These are phyloP conservation scores for Phengaris arion DNA, from an alignment of 2,888 invertebrate genomes.

Conservation along the genomic window DNA sequence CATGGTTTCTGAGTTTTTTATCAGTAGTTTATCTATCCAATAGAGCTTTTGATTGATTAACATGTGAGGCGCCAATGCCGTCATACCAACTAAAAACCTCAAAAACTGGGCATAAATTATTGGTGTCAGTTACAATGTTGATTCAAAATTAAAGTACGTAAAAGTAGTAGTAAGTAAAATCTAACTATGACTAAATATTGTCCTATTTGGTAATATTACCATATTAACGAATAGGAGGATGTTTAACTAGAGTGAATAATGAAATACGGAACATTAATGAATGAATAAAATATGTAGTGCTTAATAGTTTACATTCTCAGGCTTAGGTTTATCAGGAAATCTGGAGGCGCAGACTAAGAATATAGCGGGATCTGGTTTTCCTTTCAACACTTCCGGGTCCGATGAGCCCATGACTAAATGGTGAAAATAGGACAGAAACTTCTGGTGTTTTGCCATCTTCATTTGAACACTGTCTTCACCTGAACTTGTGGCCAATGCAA, in stretches of 20 bases:
- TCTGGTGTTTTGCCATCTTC: conserved; percentile 83
- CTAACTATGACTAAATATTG: no score
- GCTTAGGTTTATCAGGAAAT: conserved; percentile 83
- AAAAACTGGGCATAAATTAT: no score
- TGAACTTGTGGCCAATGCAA: conserved; percentile 93
- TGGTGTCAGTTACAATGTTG: no score
- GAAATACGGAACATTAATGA: background rate
- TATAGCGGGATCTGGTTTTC: conserved; percentile 94
- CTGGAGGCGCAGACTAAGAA: conserved; percentile 88
- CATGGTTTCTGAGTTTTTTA: no score
- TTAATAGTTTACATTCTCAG: conserved; percentile 66
- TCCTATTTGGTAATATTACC: no score
- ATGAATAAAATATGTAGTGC: background rate
- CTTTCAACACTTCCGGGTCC: conserved; percentile 89
- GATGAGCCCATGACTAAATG: conserved; percentile 89
- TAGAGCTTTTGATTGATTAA: no score
- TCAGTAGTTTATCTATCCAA: no score
- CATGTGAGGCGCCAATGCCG: no score
- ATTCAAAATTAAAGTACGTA: no score
- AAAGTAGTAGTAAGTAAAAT: no score
- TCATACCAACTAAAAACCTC: no score
- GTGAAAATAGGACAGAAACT: conserved; percentile 82
- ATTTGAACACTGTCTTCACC: conserved; percentile 84
- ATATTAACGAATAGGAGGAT: no score
- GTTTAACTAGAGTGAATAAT: background rate